phyloP scores from a whole-genome alignment of 35 echinoderm and acorn worm genomes.

The Holothuria glaberrima region DNA sequence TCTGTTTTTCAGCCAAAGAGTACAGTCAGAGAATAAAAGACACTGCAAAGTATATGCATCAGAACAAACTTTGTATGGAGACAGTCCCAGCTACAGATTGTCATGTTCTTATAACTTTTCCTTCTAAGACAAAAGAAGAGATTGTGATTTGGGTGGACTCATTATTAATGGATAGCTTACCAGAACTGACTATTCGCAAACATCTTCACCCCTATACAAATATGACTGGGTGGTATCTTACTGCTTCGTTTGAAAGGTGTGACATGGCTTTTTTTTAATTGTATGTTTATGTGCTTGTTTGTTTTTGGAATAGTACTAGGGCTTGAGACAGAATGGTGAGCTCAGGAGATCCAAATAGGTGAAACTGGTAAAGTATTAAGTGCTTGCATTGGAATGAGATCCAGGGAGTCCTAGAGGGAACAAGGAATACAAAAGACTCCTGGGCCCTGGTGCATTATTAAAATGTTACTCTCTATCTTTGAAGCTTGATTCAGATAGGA shows the following conservation, averaged over 20 bases:
- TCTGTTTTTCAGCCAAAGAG: conserved; percentile 65
- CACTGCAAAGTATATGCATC: conserved; percentile 90
- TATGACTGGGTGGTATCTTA: conserved; percentile 89
- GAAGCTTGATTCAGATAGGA: no score
- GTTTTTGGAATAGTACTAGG: no score
- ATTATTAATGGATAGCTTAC: conserved; percentile 63
- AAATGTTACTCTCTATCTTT: no score
- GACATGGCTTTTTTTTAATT: neutral
- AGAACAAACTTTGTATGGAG: conserved; percentile 89
- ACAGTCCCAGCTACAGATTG: conserved; percentile 88
- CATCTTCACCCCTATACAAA: conserved; percentile 82
- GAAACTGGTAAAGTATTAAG: no score
- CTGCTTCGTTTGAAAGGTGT: conserved; percentile 74
- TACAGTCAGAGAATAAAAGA: conserved; percentile 94
- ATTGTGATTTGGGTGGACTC: conserved; percentile 84
- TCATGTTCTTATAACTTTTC: conserved; percentile 93
- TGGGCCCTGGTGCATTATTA: no score
- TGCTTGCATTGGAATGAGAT: no score
- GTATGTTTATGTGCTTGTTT: neutral
- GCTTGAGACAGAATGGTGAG: no score
- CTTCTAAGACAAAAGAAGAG: conserved; percentile 78
- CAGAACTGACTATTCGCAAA: conserved; percentile 74
- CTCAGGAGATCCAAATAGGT: no score
- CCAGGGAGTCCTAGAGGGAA: no score
- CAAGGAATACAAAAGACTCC: no score